These are phyloP conservation scores for Marisa cornuarietis DNA, from an alignment of 1,140 invertebrate genomes.

Conservation along the genomic window DNA sequence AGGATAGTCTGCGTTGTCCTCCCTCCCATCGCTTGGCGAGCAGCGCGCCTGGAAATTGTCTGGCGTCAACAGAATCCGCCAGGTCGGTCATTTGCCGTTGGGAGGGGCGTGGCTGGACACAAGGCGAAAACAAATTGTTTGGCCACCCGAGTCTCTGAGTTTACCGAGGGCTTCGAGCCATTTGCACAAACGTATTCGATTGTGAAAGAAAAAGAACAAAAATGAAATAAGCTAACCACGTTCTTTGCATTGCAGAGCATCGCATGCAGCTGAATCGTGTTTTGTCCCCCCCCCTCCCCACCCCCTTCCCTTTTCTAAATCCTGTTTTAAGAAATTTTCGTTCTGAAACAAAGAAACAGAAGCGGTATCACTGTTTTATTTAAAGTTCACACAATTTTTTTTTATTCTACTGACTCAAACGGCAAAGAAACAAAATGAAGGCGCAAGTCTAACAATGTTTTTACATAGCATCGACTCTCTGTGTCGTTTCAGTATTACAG, in stretches of 20 bases:
- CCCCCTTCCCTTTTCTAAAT: no score
- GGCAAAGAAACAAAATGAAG: no score
- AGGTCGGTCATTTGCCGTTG: neutral
- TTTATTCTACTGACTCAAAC: no score
- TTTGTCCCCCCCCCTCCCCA: neutral
- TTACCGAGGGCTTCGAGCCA: constrained; percentile 8
- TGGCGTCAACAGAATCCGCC: constrained; percentile 1
- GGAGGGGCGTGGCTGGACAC: neutral
- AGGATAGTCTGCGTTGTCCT: constrained; percentile 2
- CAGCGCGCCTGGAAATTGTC: constrained; percentile 16
- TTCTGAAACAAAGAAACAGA: neutral
- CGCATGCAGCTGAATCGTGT: no score
- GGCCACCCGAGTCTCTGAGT: constrained; percentile 4
- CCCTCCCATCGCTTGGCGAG: neutral
- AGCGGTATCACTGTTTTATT: no score
- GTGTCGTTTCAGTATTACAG: no score
- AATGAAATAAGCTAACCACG: neutral
- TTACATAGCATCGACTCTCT: no score
- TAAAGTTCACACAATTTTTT: no score
- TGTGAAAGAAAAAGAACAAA: neutral
- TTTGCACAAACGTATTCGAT: constrained; percentile 10
- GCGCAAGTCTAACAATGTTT: no score
- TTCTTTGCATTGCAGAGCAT: neutral
- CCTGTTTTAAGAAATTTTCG: neutral
- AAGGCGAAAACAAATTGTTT: constrained; percentile 27